A percentile compares a stretch with the other conserved stretches of the same genome.
Conservation (phyloP, 2,888 invertebrate species). For the Atherix ibis region DNA sequence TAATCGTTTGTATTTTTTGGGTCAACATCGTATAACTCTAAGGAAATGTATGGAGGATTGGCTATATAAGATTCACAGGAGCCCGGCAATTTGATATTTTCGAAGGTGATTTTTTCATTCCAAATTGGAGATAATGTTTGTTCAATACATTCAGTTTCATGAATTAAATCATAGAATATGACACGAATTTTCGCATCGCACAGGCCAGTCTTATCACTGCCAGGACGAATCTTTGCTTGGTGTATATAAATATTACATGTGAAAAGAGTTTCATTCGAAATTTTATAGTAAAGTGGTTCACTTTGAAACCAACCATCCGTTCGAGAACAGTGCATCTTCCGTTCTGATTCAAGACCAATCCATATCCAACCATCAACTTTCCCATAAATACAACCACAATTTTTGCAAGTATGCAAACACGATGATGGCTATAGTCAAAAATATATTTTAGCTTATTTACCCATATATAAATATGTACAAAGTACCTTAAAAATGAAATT, state of each 20-base stretch:
- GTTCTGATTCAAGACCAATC: constrained; percentile 23
- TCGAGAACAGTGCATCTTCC: constrained; percentile 8
- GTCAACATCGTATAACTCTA: constrained; percentile 35
- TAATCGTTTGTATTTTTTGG: constrained; percentile 15
- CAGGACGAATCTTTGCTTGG: constrained; percentile 46
- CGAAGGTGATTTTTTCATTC: constrained; percentile 40
- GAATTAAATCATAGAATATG: constrained; percentile 16
- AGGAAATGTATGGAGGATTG: constrained; percentile 30
- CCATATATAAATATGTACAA: background rate
- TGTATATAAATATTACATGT: constrained; percentile 49
- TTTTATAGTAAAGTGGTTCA: constrained; percentile 13
- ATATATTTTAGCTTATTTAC: background rate
- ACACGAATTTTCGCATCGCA: constrained; percentile 33
- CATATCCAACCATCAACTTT: constrained; percentile 23
- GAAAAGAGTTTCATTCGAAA: constrained; percentile 32
- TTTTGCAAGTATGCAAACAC: constrained; percentile 33
- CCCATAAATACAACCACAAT: constrained; percentile 25
- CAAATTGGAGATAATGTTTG: constrained; percentile 41
- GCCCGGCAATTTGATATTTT: constrained; percentile 26
- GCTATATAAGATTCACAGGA: constrained; percentile 17
- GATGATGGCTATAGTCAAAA: constrained; percentile 34
- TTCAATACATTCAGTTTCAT: constrained; percentile 16
- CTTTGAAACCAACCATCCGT: constrained; percentile 18
- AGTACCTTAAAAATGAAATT: constrained; percentile 36
- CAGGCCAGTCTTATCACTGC: constrained; percentile 36